These are phyloP conservation scores for Varecia variegata DNA, from an alignment of 2,797 vertebrate genomes.

Conservation along the genomic window DNA sequence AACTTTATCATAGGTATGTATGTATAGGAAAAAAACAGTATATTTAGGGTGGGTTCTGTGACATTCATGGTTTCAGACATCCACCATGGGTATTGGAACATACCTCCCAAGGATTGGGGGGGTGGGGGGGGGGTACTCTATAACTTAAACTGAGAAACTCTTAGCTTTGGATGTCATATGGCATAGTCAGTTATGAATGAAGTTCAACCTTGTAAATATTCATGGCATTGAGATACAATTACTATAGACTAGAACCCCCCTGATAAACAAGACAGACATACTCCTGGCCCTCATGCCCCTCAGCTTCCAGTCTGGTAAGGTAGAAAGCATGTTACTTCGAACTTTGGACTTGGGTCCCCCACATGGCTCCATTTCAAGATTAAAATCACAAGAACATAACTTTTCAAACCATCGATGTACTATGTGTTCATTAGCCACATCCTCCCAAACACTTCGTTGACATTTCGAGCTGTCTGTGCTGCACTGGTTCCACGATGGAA, in stretches of 20 bases:
- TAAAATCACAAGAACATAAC: too few species aligned
- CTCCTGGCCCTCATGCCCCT: neutral
- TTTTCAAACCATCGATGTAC: too few species aligned
- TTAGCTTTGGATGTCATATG: neutral
- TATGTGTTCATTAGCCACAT: too few species aligned
- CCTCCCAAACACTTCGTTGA: too few species aligned
- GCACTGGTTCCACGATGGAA: too few species aligned
- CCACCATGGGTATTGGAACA: neutral
- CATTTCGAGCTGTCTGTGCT: too few species aligned
- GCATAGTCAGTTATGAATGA: neutral
- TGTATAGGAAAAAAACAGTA: neutral
- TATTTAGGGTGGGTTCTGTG: neutral
- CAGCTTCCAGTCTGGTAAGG: neutral
- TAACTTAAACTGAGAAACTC: conserved; percentile 23
- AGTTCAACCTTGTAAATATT: neutral
- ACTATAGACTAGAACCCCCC: neutral
- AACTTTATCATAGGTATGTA: neutral
- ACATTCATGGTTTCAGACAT: neutral
- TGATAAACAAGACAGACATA: neutral
- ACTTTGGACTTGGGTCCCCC: neutral
- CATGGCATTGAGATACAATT: neutral
- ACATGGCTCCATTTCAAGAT: too few species aligned
- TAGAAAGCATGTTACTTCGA: neutral
- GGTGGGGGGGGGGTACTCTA: neutral
- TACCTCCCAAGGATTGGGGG: neutral